These are phyloP conservation scores for Xylota sylvarum DNA, from an alignment of 2,888 invertebrate genomes.

Conservation along the genomic window DNA sequence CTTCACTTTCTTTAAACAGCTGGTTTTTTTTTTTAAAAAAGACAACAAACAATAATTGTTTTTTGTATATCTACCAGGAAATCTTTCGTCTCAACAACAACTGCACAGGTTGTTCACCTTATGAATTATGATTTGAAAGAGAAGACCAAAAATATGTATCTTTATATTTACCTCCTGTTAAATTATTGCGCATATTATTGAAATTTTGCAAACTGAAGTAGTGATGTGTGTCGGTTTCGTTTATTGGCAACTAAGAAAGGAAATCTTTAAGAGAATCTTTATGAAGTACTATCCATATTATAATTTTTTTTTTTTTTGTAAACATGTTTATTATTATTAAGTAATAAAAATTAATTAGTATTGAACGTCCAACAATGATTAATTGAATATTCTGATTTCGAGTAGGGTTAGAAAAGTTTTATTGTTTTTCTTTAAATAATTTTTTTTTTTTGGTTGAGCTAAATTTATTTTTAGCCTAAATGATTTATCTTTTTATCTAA, in stretches of 20 bases:
- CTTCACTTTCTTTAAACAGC: not conserved
- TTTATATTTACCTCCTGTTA: not conserved
- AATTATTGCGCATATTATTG: conserved; percentile 30
- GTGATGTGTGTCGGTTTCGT: not conserved
- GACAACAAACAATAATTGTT: not conserved
- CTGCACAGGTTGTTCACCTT: conserved; percentile 37
- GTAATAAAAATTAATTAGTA: conserved; percentile 14
- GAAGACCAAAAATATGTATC: not conserved
- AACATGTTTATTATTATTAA: conserved; percentile 42
- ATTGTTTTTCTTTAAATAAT: not conserved
- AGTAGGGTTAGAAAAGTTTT: not conserved
- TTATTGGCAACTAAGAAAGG: conserved; percentile 4
- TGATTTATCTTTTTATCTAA: not conserved
- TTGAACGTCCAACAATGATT: conserved; percentile 7
- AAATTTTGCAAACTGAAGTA: conserved; percentile 15
- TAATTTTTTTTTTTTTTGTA: conserved; percentile 11
- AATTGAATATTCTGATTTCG: not conserved
- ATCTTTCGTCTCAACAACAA: not conserved
- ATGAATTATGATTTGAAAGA: not conserved
- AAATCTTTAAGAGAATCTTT: conserved; percentile 33
- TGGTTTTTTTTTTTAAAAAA: not conserved
- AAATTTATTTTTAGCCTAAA: not conserved
- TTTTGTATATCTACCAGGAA: conserved; percentile 9
- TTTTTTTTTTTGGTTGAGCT: no score
- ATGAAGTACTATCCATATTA: not conserved